Conservation (phyloP, 1,140 invertebrate genomes). For the Aphelenchoides besseyi region DNA sequence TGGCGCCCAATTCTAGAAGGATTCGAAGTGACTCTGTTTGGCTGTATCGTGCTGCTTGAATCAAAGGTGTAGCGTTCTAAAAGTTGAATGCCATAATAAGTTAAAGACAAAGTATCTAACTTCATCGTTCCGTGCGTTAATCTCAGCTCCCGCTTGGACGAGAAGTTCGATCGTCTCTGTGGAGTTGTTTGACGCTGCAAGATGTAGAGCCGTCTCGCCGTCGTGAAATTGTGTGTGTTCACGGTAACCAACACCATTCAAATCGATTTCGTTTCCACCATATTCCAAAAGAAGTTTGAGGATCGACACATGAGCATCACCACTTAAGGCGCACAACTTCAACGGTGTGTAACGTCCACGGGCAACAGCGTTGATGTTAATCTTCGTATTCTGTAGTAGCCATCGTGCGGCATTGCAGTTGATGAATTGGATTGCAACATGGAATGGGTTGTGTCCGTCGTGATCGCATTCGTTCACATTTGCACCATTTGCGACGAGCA, state of each 20-base stretch:
- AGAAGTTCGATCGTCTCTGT: not conserved
- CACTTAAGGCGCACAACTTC: not conserved
- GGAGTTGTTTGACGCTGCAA: not conserved
- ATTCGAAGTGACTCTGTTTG: not conserved
- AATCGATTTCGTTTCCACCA: not conserved
- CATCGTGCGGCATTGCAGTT: not conserved
- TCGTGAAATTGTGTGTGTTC: not conserved
- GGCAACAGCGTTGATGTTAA: not conserved
- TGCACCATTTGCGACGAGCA: not conserved
- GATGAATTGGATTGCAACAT: not conserved
- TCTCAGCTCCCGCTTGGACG: not conserved
- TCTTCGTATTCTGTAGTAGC: not conserved
- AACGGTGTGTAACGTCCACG: not conserved
- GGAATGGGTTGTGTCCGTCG: not conserved
- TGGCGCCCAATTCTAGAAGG: not conserved
- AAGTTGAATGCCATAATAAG: too few species aligned
- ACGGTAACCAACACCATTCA: not conserved
- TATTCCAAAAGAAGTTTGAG: not conserved
- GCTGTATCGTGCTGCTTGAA: not conserved
- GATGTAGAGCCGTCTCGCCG: not conserved
- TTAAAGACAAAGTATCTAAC: too few species aligned
- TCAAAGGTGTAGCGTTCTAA: too few species aligned
- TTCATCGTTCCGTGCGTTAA: not conserved
- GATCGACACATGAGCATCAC: not conserved
- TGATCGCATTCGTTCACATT: not conserved